Conservation (phyloP, 2,113 vertebrate species). For the Etheostoma cragini region DNA sequence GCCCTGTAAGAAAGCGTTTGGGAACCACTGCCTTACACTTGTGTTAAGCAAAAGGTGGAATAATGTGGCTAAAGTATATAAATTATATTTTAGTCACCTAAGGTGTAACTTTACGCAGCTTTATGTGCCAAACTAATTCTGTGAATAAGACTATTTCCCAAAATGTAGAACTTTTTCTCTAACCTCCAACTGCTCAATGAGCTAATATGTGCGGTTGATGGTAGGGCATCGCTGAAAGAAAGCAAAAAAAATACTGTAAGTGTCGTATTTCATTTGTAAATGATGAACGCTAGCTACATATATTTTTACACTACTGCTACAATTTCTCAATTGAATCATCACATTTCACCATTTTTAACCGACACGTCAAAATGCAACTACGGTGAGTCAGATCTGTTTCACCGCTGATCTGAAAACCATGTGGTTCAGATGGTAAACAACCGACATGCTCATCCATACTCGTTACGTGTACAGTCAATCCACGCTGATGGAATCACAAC, state of each 20-base stretch:
- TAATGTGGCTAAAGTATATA: too few relatives aligned
- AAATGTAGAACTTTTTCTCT: neutral
- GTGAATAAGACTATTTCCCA: neutral
- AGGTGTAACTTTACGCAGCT: neutral
- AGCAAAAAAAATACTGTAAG: neutral
- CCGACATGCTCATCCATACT: conserved; percentile 10
- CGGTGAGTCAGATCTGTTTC: conserved; percentile 2
- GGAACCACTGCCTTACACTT: too few relatives aligned
- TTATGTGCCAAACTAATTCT: neutral
- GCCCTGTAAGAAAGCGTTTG: too few relatives aligned
- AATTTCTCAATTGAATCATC: neutral
- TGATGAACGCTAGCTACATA: neutral
- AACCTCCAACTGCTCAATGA: too few relatives aligned
- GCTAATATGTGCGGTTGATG: too few relatives aligned
- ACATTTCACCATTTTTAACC: neutral
- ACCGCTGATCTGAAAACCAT: neutral
- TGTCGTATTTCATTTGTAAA: neutral
- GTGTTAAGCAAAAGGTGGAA: too few relatives aligned
- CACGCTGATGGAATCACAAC: conserved; percentile 49
- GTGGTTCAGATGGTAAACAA: conserved; percentile 26
- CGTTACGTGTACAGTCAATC: neutral
- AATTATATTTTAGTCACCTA: neutral
- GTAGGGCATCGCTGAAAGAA: neutral
- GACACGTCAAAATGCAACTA: neutral
- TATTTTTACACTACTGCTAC: neutral